phyloP scores from a whole-genome alignment of 2,797 vertebrate species.

The Lacerta viridis region DNA sequence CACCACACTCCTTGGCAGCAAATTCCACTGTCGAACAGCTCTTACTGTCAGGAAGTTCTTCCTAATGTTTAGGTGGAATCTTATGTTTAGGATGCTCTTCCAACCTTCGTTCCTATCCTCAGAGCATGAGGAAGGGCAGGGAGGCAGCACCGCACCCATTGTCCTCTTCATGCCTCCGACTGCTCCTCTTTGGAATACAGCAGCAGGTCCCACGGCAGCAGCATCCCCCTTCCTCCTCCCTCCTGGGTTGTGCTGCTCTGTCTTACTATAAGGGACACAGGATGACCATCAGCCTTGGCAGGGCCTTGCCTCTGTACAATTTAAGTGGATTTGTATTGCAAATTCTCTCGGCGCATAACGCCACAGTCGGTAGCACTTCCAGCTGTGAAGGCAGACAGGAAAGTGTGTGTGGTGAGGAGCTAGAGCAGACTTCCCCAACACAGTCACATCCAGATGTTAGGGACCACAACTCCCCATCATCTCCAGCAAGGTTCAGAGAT shows the following conservation, averaged over 20 bases:
- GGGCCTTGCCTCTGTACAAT: background rate
- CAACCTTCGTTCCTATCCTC: background rate
- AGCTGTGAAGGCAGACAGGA: background rate
- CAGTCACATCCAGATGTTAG: no score
- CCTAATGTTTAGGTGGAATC: no score
- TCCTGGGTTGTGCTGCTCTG: no score
- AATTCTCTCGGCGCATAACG: background rate
- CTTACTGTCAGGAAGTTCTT: no score
- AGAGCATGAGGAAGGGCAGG: background rate
- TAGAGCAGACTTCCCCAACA: no score
- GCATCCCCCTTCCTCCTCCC: background rate
- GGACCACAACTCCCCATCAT: no score
- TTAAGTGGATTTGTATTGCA: background rate
- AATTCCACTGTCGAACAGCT: no score
- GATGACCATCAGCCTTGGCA: background rate
- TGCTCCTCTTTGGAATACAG: background rate
- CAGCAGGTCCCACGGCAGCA: background rate
- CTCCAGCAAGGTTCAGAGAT: no score
- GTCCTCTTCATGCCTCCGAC: background rate
- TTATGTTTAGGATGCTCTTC: background rate
- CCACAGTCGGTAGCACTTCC: background rate
- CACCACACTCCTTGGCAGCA: no score
- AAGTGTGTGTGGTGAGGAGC: background rate
- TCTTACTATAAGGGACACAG: no score
- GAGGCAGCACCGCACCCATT: background rate